Conservation (phyloP, 2,888 invertebrate genomes). For the Alviniconcha strummeri region DNA sequence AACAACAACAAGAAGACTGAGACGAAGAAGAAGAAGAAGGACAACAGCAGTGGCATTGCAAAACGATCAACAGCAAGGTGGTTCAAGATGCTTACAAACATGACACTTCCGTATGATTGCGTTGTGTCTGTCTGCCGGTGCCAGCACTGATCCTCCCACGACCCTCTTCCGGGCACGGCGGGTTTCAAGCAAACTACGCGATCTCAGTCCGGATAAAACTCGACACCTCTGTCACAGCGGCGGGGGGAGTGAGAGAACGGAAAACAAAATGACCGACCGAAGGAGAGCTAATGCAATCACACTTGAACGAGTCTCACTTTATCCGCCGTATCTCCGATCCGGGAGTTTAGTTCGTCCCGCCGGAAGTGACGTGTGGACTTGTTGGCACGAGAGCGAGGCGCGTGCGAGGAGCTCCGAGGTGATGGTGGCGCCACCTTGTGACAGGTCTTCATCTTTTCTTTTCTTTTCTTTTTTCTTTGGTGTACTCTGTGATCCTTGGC, state of each 20-base stretch:
- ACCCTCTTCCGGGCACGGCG: no score
- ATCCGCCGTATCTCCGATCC: slow-evolving; percentile 12
- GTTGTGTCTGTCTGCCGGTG: no score
- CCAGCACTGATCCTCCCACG: no score
- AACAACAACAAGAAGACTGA: not conserved
- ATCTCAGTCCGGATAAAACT: no score
- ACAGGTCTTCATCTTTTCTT: slow-evolving; percentile 5
- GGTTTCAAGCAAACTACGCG: no score
- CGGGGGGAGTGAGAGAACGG: not conserved
- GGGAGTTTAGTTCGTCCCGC: slow-evolving; percentile 8
- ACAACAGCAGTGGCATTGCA: no score
- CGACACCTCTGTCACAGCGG: no score
- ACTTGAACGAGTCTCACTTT: not conserved
- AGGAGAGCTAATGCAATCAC: not conserved
- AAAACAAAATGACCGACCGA: not conserved
- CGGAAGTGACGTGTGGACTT: slow-evolving; percentile 25
- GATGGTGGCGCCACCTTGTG: slow-evolving; percentile 12
- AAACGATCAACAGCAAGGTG: no score
- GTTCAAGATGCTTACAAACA: no score
- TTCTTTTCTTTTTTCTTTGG: not conserved
- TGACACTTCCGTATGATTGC: no score
- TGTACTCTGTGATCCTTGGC: slow-evolving; percentile 9
- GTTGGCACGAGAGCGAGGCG: slow-evolving; percentile 18
- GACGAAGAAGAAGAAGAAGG: no score
- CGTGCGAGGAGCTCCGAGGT: not conserved